Percentiles rank a stretch among this genome's conserved stretches.
phyloP scores from a whole-genome alignment of 1,140 invertebrate genomes.

The Ceratina calcarata region DNA sequence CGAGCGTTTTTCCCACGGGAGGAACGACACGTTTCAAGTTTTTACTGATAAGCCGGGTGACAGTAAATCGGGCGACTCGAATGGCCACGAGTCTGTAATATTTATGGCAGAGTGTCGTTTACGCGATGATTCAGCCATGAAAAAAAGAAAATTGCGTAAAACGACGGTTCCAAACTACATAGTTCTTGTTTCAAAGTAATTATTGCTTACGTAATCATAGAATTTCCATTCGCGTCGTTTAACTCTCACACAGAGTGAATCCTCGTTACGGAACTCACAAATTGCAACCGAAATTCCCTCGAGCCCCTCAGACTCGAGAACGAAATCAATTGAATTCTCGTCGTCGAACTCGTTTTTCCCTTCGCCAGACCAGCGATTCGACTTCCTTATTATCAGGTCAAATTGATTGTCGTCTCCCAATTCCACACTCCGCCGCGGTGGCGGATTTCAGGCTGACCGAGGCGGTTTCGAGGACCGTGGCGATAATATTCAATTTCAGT shows the following conservation, averaged over 20 bases:
- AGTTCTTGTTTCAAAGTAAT: too few relatives aligned
- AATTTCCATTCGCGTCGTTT: too few relatives aligned
- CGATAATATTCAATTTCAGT: constrained; percentile 67
- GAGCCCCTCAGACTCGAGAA: background rate
- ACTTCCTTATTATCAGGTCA: constrained; percentile 2
- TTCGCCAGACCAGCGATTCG: background rate
- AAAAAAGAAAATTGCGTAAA: background rate
- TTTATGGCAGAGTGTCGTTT: background rate
- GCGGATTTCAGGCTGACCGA: background rate
- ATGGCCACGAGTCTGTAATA: background rate
- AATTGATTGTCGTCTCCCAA: background rate
- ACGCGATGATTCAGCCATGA: background rate
- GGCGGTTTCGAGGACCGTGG: constrained; percentile 13
- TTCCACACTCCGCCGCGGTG: background rate
- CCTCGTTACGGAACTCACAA: background rate
- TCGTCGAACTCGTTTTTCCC: background rate
- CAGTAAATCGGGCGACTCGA: background rate
- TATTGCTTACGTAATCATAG: too few relatives aligned
- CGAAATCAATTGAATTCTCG: background rate
- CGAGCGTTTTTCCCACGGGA: background rate
- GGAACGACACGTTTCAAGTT: constrained; percentile 23
- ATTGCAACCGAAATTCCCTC: background rate
- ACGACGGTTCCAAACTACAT: too few relatives aligned
- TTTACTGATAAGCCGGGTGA: constrained; percentile 33
- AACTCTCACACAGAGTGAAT: too few relatives aligned